phyloP scores from a whole-genome alignment of 2,888 invertebrate species.

The Stratiomys singularior region DNA sequence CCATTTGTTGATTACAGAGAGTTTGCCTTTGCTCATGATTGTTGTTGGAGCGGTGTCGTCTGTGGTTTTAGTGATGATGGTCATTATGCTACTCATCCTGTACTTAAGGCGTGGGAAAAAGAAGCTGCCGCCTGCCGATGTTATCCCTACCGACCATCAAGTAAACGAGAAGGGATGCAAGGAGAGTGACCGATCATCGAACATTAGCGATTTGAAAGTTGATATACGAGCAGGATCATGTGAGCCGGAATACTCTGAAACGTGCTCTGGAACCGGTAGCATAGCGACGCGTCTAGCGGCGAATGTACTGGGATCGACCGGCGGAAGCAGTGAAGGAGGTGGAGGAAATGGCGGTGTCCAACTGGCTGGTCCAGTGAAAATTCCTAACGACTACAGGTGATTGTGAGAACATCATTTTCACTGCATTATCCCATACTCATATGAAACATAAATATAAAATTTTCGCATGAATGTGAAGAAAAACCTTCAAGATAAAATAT shows the following conservation, averaged over 20 bases:
- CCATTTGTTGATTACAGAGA: conserved; percentile 68
- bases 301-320: conserved; percentile 52
- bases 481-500: too few relatives aligned
- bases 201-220: conserved; percentile 90
- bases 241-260: conserved; percentile 71
- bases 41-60: conserved; percentile 84
- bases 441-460: too few relatives aligned
- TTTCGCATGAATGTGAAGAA: too few relatives aligned
- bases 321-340: conserved; percentile 28
- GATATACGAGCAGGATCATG: conserved; percentile 78
- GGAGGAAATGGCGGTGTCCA: conserved; percentile 74
- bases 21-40: conserved; percentile 81
- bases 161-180: conserved; percentile 72
- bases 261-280: conserved; percentile 70
- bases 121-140: conserved; percentile 65
- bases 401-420: conserved; percentile 36
- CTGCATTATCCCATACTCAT: too few relatives aligned
- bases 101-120: conserved; percentile 69
- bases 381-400: conserved; percentile 72
- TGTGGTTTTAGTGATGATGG: conserved; percentile 84
- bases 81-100: conserved; percentile 85
- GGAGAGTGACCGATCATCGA: conserved; percentile 88
- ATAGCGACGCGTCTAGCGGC: conserved; percentile 66
- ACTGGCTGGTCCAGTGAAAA: conserved; percentile 80
- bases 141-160: conserved; percentile 71